Base-by-base conservation (phyloP, 2,113 vertebrate species). In the Lepus timidus region DNA sequence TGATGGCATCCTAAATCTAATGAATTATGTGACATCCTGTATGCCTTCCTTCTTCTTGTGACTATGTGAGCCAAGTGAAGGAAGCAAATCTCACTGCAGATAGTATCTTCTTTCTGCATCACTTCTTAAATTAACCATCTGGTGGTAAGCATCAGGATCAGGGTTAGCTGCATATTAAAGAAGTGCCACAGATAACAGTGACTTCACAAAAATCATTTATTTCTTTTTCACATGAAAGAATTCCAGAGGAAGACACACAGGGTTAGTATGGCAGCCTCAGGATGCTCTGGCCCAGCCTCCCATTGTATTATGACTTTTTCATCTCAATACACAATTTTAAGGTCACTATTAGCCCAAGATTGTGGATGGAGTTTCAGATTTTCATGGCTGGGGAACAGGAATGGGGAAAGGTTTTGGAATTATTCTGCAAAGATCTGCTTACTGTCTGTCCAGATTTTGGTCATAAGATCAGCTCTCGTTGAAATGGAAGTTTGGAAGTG, bases 111-210 rank as follows among this genome's bases (percentile, higher is more conserved):
- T 49, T 83, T 68, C 55, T 65, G 11, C 25, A 22, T 78, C 39
- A 39, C 67, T 88, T 95, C 36, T 74, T 31, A 51, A n/a, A 88
- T 74, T 25, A 83, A 71, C 67, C 29, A 36, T 44, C 62, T 88
- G 73, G 29, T 68, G 73, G 22, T 29, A 85, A 81, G 10, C 23
- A 19, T 76, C 49, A 76, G 51, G 52, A 67, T 64, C 33, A 84
- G 22, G 81, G 25, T 79, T 36, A 90, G 33, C 3, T 49, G 20
- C 61, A 27, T 76, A 11, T 39, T 22, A 64, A 75, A 74, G 52
- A 67, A 68, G 5, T 25, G 31, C 2, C 49, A 11, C 36, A 68
- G 76, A 75, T 49, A 68, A 91, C 0, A 81, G 10, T 58, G 36
- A 5, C 44, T 89, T 85, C 83, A 62, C 6, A 70, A 68, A 86